Percentiles rank a stretch among this genome's conserved stretches.
Conservation (phyloP, 2,113 vertebrate genomes). For the Pedionomus torquatus region DNA sequence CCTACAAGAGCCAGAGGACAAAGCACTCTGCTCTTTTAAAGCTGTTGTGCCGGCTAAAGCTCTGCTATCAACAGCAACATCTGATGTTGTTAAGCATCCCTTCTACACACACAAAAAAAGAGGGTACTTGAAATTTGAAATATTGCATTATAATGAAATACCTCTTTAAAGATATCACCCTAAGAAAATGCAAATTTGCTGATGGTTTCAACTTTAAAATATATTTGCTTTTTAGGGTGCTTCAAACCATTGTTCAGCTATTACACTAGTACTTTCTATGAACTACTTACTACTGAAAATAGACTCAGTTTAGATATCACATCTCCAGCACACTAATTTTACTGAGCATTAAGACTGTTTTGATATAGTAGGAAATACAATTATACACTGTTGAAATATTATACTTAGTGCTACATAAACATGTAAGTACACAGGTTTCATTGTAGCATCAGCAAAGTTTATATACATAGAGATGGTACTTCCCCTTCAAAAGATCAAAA, state of each 20-base stretch:
- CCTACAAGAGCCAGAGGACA: background rate
- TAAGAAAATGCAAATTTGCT: conserved; percentile 2
- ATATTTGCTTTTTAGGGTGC: background rate
- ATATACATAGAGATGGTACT: background rate
- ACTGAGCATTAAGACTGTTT: background rate
- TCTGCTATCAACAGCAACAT: background rate
- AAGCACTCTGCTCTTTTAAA: background rate
- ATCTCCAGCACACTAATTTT: background rate
- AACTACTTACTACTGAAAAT: conserved; percentile 10
- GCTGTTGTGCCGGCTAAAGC: background rate
- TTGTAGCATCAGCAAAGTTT: background rate
- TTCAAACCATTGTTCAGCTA: conserved; percentile 40
- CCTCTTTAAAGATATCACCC: background rate
- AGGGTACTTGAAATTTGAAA: background rate
- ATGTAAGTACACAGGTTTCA: background rate
- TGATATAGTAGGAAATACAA: background rate
- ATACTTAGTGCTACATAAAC: background rate
- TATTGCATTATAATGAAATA: background rate
- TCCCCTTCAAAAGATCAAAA: background rate
- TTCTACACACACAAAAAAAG: background rate
- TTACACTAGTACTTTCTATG: background rate
- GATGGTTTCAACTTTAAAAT: background rate
- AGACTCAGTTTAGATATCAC: background rate
- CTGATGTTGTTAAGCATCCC: background rate
- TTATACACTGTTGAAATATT: background rate